phyloP scores from a whole-genome alignment of 1,140 invertebrate species.

The Sinonovacula constricta region DNA sequence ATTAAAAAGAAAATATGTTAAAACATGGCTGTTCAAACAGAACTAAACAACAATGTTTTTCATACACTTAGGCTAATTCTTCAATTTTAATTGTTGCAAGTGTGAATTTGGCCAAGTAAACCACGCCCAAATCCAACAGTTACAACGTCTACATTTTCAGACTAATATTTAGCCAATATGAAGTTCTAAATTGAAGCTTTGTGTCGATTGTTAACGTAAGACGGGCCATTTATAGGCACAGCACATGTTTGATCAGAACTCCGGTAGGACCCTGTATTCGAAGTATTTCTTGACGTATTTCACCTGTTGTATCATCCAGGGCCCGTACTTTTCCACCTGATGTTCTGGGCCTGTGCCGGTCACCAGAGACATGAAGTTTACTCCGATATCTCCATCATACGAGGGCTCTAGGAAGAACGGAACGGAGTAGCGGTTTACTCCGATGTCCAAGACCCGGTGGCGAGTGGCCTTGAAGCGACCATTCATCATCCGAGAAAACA shows the following conservation, averaged over 20 bases:
- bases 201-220: too few relatives aligned
- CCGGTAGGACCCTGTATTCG: conserved; percentile 56
- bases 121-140: too few relatives aligned
- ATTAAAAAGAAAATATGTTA: too few relatives aligned
- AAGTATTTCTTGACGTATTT: conserved; percentile 58
- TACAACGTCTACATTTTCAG: too few relatives aligned
- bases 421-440: conserved; percentile 53
- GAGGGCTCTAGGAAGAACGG: conserved; percentile 54
- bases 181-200: too few relatives aligned
- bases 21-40: too few relatives aligned
- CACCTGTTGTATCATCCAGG: conserved; percentile 50
- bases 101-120: too few relatives aligned
- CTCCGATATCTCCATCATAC: conserved; percentile 54
- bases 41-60: too few relatives aligned
- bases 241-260: conserved; percentile 43
- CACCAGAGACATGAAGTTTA: conserved; percentile 50
- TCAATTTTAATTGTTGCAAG: too few relatives aligned
- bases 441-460: conserved; percentile 56
- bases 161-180: too few relatives aligned
- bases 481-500: conserved; percentile 51
- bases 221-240: too few relatives aligned
- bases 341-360: conserved; percentile 46
- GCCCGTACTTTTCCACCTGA: conserved; percentile 53
- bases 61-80: too few relatives aligned
- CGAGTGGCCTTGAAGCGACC: conserved; percentile 56